Percentiles rank a stretch among this genome's conserved stretches.
Evolutionary conservation across 2,888 invertebrate genomes (phyloP).

Genomic region (Acleris laterana): DNA sequence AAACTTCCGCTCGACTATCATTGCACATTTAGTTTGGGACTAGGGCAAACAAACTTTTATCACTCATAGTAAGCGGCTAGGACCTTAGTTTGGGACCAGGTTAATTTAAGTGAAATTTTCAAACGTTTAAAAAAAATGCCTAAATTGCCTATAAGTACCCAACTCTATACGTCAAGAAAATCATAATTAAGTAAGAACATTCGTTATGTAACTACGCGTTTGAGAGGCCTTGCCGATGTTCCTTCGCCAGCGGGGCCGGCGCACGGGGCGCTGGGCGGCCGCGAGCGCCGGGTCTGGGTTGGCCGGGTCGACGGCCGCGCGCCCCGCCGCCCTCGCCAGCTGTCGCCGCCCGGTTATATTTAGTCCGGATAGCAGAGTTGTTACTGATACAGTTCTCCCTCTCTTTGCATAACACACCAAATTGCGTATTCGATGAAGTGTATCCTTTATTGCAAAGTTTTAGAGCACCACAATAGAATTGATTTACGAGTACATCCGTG

Average conservation of each 20-base stretch:
- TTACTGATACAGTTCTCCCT: conserved; percentile 74
- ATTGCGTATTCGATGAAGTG: conserved; percentile 52
- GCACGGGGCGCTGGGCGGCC: conserved; percentile 46
- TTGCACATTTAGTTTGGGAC: no score
- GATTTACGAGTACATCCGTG: conserved; percentile 10
- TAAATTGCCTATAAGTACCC: no score
- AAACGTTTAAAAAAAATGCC: no score
- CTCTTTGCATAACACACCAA: conserved; percentile 67
- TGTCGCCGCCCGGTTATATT: conserved; percentile 75
- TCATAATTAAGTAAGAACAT: conserved; percentile 30
- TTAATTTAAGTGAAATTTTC: no score
- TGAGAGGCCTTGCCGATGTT: background rate
- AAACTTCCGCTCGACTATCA: conserved; percentile 26
- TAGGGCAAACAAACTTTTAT: no score
- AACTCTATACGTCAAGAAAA: conserved; percentile 40
- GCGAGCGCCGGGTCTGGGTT: conserved; percentile 74
- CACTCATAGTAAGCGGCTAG: no score
- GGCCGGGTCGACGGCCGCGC: conserved; percentile 67
- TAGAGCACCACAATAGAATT: conserved; percentile 41
- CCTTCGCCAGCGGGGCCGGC: background rate
- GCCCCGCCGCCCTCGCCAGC: conserved; percentile 56
- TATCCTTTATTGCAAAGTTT: conserved; percentile 54
- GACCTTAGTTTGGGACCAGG: no score
- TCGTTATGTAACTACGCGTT: background rate
- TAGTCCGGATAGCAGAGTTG: conserved; percentile 74